Base-by-base conservation (phyloP, 35 echinoderm and acorn worm species). In the Apostichopus japonicus region DNA sequence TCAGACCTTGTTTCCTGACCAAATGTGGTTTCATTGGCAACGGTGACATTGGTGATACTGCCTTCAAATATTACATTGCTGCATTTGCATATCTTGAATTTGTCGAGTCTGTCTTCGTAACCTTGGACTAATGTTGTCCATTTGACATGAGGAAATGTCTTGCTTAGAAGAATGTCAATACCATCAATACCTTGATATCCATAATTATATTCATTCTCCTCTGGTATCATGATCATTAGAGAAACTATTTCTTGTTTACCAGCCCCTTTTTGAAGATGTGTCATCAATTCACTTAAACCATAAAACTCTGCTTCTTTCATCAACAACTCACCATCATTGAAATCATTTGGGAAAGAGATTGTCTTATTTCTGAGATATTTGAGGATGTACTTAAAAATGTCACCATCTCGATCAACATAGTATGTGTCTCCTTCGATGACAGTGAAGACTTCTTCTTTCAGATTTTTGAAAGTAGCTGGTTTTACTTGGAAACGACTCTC, bases 351-450 rank as follows among this genome's bases (percentile, higher is more conserved):
- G 19, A 82, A 82, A 44, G 79, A 54, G 15, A 82, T 19, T 5
- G 16, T 82, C 4, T 55, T 51, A 82, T 13, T 55, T 55, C 79
- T 52, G 44, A 54, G 79, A 25, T 82, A 82, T 15, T 51, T 52
- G 16, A 82, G 54, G n/a, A 82, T 82, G 52, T 82, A 82, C n/a
- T 82, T 54, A 54, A 82, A 82, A n/a, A 82, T 6, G 16, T 82
- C 52, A 11, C 79, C 79, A 52, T 82, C 79, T 54, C 54, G 25
- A 21, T 82, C 79, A 54, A 55, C 54, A 55, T 54, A 82, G 79
- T 82, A 82, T 55, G 16, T 82, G 44, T 55, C n/a, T 10, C 11
- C 51, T 1, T 82, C 79, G 10, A 10, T 44, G 44, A 44, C 33
- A 1, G 10, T 17, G 5, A 16, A 25, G 8, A 82, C 44, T 13